Base-by-base conservation (phyloP, 1,140 invertebrate species). In the Amyelois transitella region DNA sequence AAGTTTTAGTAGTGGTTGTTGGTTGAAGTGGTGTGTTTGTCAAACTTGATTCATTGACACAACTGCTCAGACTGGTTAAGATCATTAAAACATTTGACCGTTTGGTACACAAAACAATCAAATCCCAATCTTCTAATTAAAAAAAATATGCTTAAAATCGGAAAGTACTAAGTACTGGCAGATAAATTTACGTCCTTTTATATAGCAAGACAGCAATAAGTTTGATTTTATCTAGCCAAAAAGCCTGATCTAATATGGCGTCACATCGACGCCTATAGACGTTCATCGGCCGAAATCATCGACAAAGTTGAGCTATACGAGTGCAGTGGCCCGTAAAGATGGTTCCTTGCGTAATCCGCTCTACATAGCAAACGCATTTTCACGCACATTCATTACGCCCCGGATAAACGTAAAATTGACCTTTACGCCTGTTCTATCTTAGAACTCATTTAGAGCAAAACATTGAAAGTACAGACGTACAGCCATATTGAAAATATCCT, bases 251-350 rank as follows among this genome's bases (percentile, higher is more conserved):
- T 12, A 38, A 38, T 38, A 38, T 14, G 32, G 19, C 59, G 77
- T 75, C 79, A 70, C 64, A 58, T 66, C 68, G 77, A 76, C 82
- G 75, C 70, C 75, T 59, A 32, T 43, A 51, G 32, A 51, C 60
- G 60, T 77, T 77, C 73, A 79, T 14, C 1, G 32, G 8, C 2
- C 32, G 32, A 38, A 38, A 38, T 38, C n/a, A 38, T 75, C 68
- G 68, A 51, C 64, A 67, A 86, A 83, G 57, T 86, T 82, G 64
- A 50, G 64, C 71, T 76, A 81, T 81, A 80, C 70, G 68, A 66
- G 68, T 75, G 75, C 72, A 75, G 43, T 75, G 69, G 70, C 53
- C 53, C 64, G 77, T 69, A 80, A 77, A 81, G 55, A 67, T 74
- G 65, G 72, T 60, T 71, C 61, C 73, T 74, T 80, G 64, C 66